A percentile compares a stretch with the other conserved stretches of the same genome.
Conservation (phyloP, 2,888 invertebrate genomes). For the Lottia scabra region DNA sequence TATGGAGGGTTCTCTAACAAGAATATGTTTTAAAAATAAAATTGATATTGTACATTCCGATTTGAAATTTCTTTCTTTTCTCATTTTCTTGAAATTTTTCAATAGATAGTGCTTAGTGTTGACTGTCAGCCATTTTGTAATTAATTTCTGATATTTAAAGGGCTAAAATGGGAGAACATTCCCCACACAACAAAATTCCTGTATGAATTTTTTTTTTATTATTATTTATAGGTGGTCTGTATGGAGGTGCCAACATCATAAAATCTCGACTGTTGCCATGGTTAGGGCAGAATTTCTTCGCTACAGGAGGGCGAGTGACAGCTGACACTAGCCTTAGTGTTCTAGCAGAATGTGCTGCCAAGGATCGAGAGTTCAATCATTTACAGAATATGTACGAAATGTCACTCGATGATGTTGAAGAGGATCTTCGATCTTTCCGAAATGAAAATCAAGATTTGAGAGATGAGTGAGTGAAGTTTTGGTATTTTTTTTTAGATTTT, state of each 20-base stretch:
- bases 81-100: no score
- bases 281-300: constrained; percentile 63
- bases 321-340: constrained; percentile 58
- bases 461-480: constrained; percentile 58
- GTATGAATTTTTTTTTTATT: no score
- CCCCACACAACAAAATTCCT: no score
- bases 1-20: no score
- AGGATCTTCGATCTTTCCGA: constrained; percentile 52
- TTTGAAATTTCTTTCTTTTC: no score
- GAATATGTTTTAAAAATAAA: no score
- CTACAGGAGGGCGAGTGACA: constrained; percentile 51
- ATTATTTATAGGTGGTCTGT: constrained; percentile 57
- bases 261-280: constrained; percentile 65
- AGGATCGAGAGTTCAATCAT: constrained; percentile 60
- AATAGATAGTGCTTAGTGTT: no score
- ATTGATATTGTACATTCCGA: no score
- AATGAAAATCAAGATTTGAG: constrained; percentile 61
- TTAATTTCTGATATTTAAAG: no score
- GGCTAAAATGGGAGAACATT: no score
- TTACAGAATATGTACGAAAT: constrained; percentile 63
- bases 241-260: constrained; percentile 64
- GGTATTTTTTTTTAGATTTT: background rate
- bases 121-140: no score
- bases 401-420: constrained; percentile 57
- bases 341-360: constrained; percentile 59